Evolutionary conservation across 2,888 invertebrate genomes (phyloP), one percentile per base, ranked within the genome.

Genomic region (Acholoe squamosa): DNA sequence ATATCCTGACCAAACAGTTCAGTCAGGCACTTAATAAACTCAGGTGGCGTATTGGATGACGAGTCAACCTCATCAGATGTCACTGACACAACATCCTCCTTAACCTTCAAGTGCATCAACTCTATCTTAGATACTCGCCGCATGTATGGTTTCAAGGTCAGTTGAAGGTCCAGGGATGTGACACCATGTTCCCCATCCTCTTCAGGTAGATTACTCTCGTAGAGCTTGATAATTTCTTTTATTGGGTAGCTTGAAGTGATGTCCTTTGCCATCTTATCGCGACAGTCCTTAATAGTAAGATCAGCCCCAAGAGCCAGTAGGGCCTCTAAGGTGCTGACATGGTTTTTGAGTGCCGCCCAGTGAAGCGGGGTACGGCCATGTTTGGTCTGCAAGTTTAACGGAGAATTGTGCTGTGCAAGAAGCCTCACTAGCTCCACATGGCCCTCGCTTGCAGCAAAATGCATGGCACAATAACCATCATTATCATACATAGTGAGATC

Each of bases 401-500:
- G 91, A 7, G 94, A 94, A 7, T 94, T 93, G 14, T 91, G 90
- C 43, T 93, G 92, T 7, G 94, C 89, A 25, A 95, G 91, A 7
- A 93, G 92, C 33, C 92, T 89, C 10, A 94, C 94, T 19, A 94
- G 92, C 22, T 92, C 91, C 7, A 91, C 90, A 76, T 95, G 93
- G 10, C 95, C 94, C 89, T 94, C 93, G 56, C 94, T 94, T 54
- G 94, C 94, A 25, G 95, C 94, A 14, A 94, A 93, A 90, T 95
- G 95, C 67, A 95, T 92, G 0, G 94, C 92, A 0, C 94, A 94
- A 95, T 95, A 95, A 0, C 94, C 94, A 91, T 95, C 95, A 7
- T 93, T 91, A 91, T 95, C 94, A 16, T 91, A 92, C 16, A 89
- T n/a, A 89, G 94, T 93, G 10, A 94, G 92, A 77, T 93, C 93